Evolutionary conservation across 2,888 invertebrate genomes (phyloP), one percentile per base, ranked within the genome.

Genomic region (Scaeva pyrastri): DNA sequence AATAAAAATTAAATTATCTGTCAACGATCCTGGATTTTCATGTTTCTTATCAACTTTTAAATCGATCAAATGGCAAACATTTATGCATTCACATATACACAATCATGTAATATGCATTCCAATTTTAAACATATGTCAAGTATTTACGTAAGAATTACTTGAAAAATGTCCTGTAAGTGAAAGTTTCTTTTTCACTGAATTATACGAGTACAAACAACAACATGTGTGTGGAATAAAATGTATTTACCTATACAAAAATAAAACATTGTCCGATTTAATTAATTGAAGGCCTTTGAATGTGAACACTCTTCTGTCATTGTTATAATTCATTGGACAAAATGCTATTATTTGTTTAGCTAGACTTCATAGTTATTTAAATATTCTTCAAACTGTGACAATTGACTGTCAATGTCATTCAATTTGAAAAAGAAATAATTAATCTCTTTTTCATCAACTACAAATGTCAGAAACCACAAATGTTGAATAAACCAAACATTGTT

Each of bases 141-240:
- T 41, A 56, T 74, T 84, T 84, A 84, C 64, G 79, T 84, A 84
- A 84, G 79, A 73, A 56, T 41, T 16, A 41, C 68, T 71, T 41
- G 31, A 68, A 70, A 60, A 83, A 70, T 50, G 79, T 79, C 79
- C 83, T 79, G 83, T 71, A 84, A 84, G 83, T 84, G 83, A 84
- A 84, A 84, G 83, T 84, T 84, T 79, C 62, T 36, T 62, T 78
- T 62, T 36, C 31, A 31, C 14, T 23, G 21, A 76, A 36, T 45
- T 50, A n/a, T 14, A 56, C n/a, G n/a, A n/a, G n/a, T 43, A 36
- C 31, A 31, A 31, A 31, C 31, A 36, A 58, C n/a, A 76, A 50
- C 58, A 48, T 43, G 70, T 52, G 70, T 52, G 66, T 31, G 68
- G 52, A 41, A 23, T 23, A 52, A 60, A 23, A n/a, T n/a, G n/a